Percentiles rank a stretch among this genome's conserved stretches.
phyloP scores from a whole-genome alignment of 2,113 vertebrate species.

The Azemiops feae region DNA sequence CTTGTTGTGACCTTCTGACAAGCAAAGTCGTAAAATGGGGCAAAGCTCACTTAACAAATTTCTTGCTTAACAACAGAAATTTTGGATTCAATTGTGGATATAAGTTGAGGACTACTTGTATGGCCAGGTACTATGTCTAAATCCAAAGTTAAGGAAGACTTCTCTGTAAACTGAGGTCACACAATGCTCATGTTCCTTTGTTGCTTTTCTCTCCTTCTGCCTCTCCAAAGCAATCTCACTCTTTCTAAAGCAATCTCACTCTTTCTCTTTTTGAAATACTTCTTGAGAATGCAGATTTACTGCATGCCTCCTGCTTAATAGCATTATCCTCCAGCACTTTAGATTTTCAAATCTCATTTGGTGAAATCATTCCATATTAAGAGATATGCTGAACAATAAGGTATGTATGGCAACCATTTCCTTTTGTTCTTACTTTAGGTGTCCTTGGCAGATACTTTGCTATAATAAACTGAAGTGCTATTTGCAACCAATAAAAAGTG shows the following conservation, averaged over 20 bases:
- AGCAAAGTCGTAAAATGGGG: background rate
- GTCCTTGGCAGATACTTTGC: background rate
- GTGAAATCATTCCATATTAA: background rate
- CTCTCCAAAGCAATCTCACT: no score
- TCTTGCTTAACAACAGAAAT: background rate
- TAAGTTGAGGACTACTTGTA: background rate
- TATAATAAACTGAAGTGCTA: constrained; percentile 4
- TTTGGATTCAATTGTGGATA: background rate
- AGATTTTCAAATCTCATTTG: background rate
- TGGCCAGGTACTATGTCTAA: background rate
- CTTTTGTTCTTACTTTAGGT: background rate
- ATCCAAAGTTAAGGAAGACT: background rate
- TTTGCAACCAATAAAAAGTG: constrained; percentile 21
- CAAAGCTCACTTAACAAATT: background rate
- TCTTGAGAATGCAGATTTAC: background rate
- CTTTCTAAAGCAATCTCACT: background rate
- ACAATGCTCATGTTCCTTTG: background rate
- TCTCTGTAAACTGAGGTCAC: background rate
- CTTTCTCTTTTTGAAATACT: background rate
- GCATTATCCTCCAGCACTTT: background rate
- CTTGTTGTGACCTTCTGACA: background rate
- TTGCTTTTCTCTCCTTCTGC: background rate
- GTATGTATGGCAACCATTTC: background rate
- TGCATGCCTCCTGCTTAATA: background rate
- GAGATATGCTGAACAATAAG: background rate